phyloP scores from a whole-genome alignment of 37 sponge, comb jelly and placozoan genomes.

The Axinella damicornis region DNA sequence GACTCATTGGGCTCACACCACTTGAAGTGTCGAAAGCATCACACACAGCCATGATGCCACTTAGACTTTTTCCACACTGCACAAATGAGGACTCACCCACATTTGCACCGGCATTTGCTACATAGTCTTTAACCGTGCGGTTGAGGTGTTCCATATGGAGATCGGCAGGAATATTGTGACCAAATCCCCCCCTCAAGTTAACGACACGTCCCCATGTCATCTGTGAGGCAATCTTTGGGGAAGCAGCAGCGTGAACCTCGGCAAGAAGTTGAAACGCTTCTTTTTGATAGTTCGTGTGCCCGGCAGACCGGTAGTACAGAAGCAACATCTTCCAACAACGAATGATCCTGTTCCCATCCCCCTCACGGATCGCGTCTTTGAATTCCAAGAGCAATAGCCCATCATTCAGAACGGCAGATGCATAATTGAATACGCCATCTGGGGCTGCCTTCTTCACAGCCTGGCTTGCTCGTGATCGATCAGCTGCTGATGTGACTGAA shows the following conservation, averaged over 20 bases:
- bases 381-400: constrained; percentile 16
- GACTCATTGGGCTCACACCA: too few relatives aligned
- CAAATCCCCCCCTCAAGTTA: constrained; percentile 5
- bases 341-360: constrained; percentile 29
- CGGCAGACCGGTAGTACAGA: constrained; percentile 2
- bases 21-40: too few relatives aligned
- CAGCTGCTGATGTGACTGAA: too few relatives aligned
- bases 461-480: too few relatives aligned
- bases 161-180: constrained; percentile 22
- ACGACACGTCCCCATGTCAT: constrained; percentile 25
- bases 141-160: constrained; percentile 21
- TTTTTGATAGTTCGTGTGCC: constrained; percentile 21
- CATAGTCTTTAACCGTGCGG: background rate
- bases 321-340: constrained; percentile 51
- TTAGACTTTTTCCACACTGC: background rate
- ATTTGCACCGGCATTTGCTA: background rate
- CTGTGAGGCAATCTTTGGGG: constrained; percentile 7
- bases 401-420: constrained; percentile 29
- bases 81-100: background rate
- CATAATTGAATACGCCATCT: constrained; percentile 40
- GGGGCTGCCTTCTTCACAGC: background rate
- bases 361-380: constrained; percentile 39
- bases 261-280: constrained; percentile 6
- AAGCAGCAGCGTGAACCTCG: background rate
- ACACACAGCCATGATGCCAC: too few relatives aligned